Percentiles rank a stretch among this genome's conserved stretches.
phyloP scores from a whole-genome alignment of 2,797 vertebrate genomes.

The Acridotheres tristis region DNA sequence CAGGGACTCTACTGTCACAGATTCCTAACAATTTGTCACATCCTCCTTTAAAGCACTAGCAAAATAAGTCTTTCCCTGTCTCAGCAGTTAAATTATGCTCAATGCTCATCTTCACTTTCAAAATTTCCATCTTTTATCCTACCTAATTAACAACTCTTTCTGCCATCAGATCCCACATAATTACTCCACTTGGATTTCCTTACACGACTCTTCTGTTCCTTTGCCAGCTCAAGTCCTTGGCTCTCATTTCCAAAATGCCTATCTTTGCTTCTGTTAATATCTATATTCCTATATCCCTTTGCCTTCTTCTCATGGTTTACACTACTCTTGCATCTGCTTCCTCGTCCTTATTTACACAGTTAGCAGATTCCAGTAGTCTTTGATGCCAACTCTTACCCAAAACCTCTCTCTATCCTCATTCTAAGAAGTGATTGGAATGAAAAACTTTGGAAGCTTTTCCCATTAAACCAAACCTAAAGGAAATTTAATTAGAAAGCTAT shows the following conservation, averaged over 20 bases:
- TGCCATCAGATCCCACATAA: slow-evolving; percentile 48
- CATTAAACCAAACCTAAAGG: slow-evolving; percentile 29
- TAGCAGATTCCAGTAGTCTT: neutral
- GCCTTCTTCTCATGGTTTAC: slow-evolving; percentile 1
- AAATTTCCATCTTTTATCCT: slow-evolving; percentile 10
- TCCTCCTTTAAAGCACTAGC: neutral
- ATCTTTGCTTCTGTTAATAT: slow-evolving; percentile 19
- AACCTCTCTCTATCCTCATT: neutral
- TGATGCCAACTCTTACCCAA: neutral
- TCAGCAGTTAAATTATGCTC: neutral
- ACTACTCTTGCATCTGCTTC: neutral
- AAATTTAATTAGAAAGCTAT: slow-evolving; percentile 46
- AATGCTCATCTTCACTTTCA: neutral
- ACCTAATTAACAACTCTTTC: slow-evolving; percentile 37
- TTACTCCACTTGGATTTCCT: slow-evolving; percentile 38
- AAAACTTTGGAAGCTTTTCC: slow-evolving; percentile 27
- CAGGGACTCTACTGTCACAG: neutral
- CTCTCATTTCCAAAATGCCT: slow-evolving; percentile 21
- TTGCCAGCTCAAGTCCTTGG: slow-evolving; percentile 28
- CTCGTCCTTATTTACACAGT: slow-evolving; percentile 1
- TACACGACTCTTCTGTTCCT: neutral
- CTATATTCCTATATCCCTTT: neutral
- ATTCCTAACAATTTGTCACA: neutral
- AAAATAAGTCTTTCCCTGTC: neutral
- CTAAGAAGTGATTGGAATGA: neutral